Conservation (phyloP, 2,113 vertebrate species). For the Varanus salvator region DNA sequence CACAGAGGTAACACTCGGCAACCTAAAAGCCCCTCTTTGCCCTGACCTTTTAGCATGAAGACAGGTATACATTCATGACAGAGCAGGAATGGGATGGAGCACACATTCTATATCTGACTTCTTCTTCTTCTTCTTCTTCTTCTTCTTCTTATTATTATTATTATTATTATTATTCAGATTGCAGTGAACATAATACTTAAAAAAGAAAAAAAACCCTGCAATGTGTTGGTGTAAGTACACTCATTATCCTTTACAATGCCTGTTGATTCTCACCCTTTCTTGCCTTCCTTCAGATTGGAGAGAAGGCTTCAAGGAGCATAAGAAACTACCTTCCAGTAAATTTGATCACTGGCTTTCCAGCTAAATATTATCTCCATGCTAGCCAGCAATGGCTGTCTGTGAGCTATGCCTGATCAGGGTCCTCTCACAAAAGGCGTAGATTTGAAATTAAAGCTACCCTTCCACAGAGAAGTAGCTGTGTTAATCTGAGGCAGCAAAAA, state of each 20-base stretch:
- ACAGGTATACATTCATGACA: neutral
- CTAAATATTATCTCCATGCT: too few relatives aligned
- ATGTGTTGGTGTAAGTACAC: neutral
- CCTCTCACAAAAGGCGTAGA: neutral
- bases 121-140: too few relatives aligned
- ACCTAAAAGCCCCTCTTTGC: neutral
- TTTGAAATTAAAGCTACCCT: neutral
- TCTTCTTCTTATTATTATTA: too few relatives aligned
- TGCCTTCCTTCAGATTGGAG: neutral
- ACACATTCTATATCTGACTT: neutral
- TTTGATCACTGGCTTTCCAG: too few relatives aligned
- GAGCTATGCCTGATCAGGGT: neutral
- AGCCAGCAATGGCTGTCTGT: too few relatives aligned
- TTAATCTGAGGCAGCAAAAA: too few relatives aligned
- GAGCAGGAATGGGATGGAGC: neutral
- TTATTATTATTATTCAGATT: too few relatives aligned
- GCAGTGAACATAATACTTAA: neutral
- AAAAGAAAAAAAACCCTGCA: neutral
- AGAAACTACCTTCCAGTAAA: too few relatives aligned
- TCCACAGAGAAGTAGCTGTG: too few relatives aligned
- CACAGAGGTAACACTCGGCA: neutral
- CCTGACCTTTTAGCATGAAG: neutral
- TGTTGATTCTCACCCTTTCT: neutral
- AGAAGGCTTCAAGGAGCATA: neutral
- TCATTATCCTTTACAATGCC: neutral